These are phyloP conservation scores for Rhagoletis zephyria DNA, from an alignment of 1,140 invertebrate species.

Conservation along the genomic window DNA sequence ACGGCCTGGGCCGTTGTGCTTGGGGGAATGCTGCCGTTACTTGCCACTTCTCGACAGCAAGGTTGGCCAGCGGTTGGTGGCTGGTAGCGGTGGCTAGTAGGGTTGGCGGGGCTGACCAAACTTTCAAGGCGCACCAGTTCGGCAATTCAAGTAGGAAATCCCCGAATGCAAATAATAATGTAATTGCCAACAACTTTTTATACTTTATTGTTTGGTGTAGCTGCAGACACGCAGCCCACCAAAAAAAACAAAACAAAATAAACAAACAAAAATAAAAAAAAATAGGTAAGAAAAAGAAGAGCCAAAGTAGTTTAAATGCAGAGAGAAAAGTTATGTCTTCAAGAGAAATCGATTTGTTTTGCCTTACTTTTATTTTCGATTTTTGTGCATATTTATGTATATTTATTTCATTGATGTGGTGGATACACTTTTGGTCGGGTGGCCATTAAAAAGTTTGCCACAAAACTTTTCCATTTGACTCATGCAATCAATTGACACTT, in stretches of 20 bases:
- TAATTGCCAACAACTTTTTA: slow-evolving; percentile 45
- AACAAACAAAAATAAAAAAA: neutral
- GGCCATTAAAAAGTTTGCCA: slow-evolving; percentile 33
- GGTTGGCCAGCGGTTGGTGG: neutral
- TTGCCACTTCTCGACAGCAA: neutral
- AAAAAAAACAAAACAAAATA: neutral
- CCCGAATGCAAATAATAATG: slow-evolving; percentile 51
- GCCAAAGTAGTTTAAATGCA: neutral
- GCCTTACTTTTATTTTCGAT: neutral
- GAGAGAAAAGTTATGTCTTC: neutral
- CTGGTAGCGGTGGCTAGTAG: neutral
- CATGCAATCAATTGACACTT: slow-evolving; percentile 17
- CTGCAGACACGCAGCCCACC: neutral
- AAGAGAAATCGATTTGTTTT: slow-evolving; percentile 3
- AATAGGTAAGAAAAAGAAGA: neutral
- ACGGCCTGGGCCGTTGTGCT: neutral
- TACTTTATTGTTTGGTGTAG: slow-evolving; percentile 19
- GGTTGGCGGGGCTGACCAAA: neutral
- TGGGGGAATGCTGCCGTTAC: neutral
- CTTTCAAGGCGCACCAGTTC: slow-evolving; percentile 26
- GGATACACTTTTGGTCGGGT: neutral
- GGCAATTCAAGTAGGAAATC: slow-evolving; percentile 38
- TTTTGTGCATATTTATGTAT: neutral
- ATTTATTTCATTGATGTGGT: neutral
- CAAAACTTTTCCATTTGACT: slow-evolving; percentile 41